phyloP scores from a whole-genome alignment of 2,113 vertebrate species.

The Phalacrocorax carbo region DNA sequence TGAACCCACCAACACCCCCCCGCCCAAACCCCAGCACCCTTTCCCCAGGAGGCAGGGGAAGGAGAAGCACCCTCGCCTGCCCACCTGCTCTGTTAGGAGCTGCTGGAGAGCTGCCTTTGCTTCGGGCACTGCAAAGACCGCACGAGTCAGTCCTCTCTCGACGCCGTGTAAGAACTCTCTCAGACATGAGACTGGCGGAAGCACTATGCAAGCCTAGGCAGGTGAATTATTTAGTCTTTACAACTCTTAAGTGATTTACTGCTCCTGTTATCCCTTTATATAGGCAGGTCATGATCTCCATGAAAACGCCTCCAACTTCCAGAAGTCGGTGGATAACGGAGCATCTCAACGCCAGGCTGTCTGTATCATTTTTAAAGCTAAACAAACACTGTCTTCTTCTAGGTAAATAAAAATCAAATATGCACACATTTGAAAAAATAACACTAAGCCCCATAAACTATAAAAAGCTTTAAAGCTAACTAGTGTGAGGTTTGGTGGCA shows the following conservation, averaged over 20 bases:
- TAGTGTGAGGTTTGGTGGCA: background rate
- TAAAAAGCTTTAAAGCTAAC: background rate
- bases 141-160: accelerated
- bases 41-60: background rate
- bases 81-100: background rate
- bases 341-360: background rate
- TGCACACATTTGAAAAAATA: background rate
- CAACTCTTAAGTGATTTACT: background rate
- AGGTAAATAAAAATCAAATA: background rate
- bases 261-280: background rate
- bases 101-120: background rate
- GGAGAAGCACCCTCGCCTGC: background rate
- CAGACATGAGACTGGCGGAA: background rate
- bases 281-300: background rate
- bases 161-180: accelerated
- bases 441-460: background rate
- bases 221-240: background rate
- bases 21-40: too few species aligned
- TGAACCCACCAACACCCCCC: too few species aligned
- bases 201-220: background rate
- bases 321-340: background rate
- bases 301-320: background rate
- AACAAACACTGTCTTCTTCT: background rate
- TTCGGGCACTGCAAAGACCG: accelerated
- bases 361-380: background rate